phyloP scores from a whole-genome alignment of 2,113 vertebrate species.

The Pterocles gutturalis region DNA sequence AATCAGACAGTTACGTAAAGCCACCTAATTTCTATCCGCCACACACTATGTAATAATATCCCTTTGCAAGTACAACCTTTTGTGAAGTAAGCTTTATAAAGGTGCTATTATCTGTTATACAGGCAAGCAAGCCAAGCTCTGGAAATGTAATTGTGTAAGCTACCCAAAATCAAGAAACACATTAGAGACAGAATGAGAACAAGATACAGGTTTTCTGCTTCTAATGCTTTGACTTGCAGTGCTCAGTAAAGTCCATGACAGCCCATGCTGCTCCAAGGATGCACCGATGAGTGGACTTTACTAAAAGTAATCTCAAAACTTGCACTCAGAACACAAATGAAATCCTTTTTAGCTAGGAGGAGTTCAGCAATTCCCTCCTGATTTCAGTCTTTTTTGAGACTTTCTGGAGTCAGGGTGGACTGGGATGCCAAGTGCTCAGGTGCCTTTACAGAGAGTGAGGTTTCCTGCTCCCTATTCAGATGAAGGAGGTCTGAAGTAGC shows the following conservation, averaged over 20 bases:
- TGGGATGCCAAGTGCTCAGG: background rate
- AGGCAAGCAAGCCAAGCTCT: background rate
- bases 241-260: background rate
- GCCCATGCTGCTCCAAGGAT: background rate
- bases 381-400: background rate
- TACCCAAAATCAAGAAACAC: background rate
- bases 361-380: background rate
- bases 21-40: background rate
- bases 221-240: background rate
- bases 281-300: background rate
- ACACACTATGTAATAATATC: background rate
- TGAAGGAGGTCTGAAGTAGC: background rate
- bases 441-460: background rate
- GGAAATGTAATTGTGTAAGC: background rate
- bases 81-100: background rate
- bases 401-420: background rate
- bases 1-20: background rate
- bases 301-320: background rate
- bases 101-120: background rate
- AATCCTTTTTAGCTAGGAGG: background rate
- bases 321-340: background rate
- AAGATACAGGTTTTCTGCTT: background rate
- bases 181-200: background rate
- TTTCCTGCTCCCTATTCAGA: background rate
- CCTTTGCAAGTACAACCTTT: background rate